These are phyloP conservation scores for Halocaridina rubra DNA, from an alignment of 2,888 invertebrate species.

Conservation along the genomic window DNA sequence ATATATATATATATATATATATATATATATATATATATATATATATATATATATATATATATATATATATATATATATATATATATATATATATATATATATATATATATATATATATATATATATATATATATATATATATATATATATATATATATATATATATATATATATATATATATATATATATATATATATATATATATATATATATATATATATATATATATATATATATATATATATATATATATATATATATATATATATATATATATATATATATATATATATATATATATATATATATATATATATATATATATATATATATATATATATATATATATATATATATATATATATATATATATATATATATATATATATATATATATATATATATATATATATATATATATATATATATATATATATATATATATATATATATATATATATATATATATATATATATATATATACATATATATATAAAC, in stretches of 20 bases:
- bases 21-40: no score
- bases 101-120: not conserved
- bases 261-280: constrained; percentile 4
- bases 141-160: constrained; percentile 4
- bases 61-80: constrained; percentile 8
- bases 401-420: constrained; percentile 11
- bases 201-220: constrained; percentile 9
- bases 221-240: constrained; percentile 11
- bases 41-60: not conserved
- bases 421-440: constrained; percentile 11
- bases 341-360: constrained; percentile 16
- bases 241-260: constrained; percentile 8
- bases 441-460: constrained; percentile 11
- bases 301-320: constrained; percentile 11
- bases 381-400: constrained; percentile 11
- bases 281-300: constrained; percentile 16
- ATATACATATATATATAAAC: not conserved
- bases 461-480: constrained; percentile 13
- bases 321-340: constrained; percentile 8
- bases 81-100: not conserved
- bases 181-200: constrained; percentile 4
- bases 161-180: not conserved
- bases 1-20: no score
- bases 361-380: constrained; percentile 6
- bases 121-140: not conserved